Percentiles rank a stretch among this genome's conserved stretches.
Evolutionary conservation across 2,113 vertebrate genomes (phyloP).

Genomic region (Calyptomena viridis): DNA sequence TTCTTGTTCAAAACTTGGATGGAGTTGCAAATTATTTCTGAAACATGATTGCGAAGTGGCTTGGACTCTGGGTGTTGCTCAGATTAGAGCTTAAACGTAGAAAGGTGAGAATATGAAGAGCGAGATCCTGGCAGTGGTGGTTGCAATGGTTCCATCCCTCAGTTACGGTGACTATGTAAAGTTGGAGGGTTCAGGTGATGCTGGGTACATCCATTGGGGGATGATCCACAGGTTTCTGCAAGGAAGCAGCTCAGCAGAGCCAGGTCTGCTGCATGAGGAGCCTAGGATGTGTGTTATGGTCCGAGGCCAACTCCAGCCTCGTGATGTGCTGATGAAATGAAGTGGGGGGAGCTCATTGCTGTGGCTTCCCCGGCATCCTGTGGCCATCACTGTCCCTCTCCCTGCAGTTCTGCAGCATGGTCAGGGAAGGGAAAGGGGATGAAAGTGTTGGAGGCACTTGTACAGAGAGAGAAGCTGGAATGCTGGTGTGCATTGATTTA

Average conservation of each 20-base stretch:
- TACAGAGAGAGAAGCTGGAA: neutral
- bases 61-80: neutral
- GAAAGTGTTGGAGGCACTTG: neutral
- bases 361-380: accelerated
- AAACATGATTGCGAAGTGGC: neutral
- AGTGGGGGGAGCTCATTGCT: accelerated
- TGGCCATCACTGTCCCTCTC: neutral
- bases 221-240: neutral
- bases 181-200: neutral
- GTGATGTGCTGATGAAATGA: accelerated
- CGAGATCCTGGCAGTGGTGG: neutral
- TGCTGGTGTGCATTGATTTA: accelerated
- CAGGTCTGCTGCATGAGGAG: accelerated
- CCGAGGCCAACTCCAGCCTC: neutral
- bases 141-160: neutral
- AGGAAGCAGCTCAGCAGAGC: neutral
- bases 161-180: accelerated
- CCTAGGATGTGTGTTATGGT: neutral
- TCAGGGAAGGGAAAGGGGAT: accelerated
- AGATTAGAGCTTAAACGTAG: neutral
- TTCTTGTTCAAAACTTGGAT: neutral
- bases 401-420: neutral
- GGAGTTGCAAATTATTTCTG: neutral
- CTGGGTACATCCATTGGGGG: neutral
- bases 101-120: neutral